Percentiles rank a stretch among this genome's conserved stretches.
Evolutionary conservation across 1,140 invertebrate genomes (phyloP).

Genomic region (Drosophila pandora): DNA sequence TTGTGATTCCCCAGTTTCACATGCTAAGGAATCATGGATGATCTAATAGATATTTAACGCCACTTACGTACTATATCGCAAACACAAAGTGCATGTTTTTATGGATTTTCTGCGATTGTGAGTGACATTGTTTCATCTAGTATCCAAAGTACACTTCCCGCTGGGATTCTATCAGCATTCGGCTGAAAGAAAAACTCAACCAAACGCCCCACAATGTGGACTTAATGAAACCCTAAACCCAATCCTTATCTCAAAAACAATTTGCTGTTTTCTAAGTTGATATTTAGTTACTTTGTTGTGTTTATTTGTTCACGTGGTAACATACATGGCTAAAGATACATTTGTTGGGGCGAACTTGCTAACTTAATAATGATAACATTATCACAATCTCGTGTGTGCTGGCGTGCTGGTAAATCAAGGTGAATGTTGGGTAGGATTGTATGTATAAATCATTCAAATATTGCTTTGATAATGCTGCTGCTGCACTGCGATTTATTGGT

Average conservation of each 20-base stretch:
- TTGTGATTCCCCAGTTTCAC: too few relatives aligned
- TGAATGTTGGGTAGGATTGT: slow-evolving; percentile 14
- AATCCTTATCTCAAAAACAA: slow-evolving; percentile 33
- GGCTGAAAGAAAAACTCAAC: slow-evolving; percentile 29
- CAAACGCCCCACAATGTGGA: slow-evolving; percentile 24
- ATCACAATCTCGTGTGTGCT: slow-evolving; percentile 61
- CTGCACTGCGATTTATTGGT: slow-evolving; percentile 68
- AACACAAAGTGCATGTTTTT: not conserved
- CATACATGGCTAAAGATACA: slow-evolving; percentile 69
- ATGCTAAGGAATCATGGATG: too few relatives aligned
- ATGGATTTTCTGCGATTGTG: slow-evolving; percentile 5
- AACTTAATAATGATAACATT: slow-evolving; percentile 69
- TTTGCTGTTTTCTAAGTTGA: slow-evolving; percentile 36
- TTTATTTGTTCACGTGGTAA: slow-evolving; percentile 73
- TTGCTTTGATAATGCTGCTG: slow-evolving; percentile 51
- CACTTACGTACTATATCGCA: not conserved
- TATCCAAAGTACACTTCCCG: slow-evolving; percentile 52
- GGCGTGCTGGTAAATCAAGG: slow-evolving; percentile 55
- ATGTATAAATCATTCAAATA: slow-evolving; percentile 37
- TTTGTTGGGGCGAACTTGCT: slow-evolving; percentile 66
- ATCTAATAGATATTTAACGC: too few relatives aligned
- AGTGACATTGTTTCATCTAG: slow-evolving; percentile 20
- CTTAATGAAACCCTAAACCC: slow-evolving; percentile 20
- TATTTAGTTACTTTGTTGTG: slow-evolving; percentile 48
- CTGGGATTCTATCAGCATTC: slow-evolving; percentile 38